Conservation (phyloP, 2,888 invertebrate genomes). For the Campaea margaritaria region DNA sequence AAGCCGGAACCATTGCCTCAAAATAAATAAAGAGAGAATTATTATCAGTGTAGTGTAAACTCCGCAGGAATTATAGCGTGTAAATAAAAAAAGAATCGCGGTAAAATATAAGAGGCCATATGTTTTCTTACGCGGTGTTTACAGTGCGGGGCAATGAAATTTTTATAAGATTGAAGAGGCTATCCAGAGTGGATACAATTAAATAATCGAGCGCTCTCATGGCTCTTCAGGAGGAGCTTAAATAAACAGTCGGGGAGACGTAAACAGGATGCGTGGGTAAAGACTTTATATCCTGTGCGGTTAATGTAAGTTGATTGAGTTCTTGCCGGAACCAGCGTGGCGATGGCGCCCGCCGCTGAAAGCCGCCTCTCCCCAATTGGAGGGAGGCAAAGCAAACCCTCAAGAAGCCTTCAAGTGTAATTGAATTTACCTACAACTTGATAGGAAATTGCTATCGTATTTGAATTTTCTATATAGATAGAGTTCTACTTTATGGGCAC, state of each 20-base stretch:
- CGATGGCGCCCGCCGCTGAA: slow-evolving; percentile 33
- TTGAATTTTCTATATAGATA: slow-evolving; percentile 24
- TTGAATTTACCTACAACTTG: slow-evolving; percentile 64
- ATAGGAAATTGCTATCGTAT: slow-evolving; percentile 41
- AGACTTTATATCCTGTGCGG: slow-evolving; percentile 42
- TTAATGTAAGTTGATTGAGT: slow-evolving; percentile 45
- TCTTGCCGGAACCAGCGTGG: slow-evolving; percentile 37
- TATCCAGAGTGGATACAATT: slow-evolving; percentile 38
- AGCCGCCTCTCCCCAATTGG: slow-evolving; percentile 40
- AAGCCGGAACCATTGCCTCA: slow-evolving; percentile 70
- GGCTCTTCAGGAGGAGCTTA: slow-evolving; percentile 38
- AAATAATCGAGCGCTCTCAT: slow-evolving; percentile 39
- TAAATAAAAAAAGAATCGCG: slow-evolving; percentile 67
- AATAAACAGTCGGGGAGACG: slow-evolving; percentile 37
- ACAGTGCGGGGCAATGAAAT: slow-evolving; percentile 40
- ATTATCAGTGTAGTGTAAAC: slow-evolving; percentile 73
- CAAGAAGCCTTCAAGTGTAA: slow-evolving; percentile 49
- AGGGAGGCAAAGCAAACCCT: slow-evolving; percentile 56
- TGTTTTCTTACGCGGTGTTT: slow-evolving; percentile 46
- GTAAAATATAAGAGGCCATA: slow-evolving; percentile 46
- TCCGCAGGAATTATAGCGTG: slow-evolving; percentile 65
- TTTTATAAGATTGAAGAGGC: slow-evolving; percentile 44
- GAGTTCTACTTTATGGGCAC: slow-evolving; percentile 4
- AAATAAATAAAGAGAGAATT: slow-evolving; percentile 76
- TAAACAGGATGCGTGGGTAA: slow-evolving; percentile 43